A percentile compares a stretch with the other conserved stretches of the same genome.
Evolutionary conservation across 1,140 invertebrate genomes (phyloP).

Genomic region (Pararge aegeria): DNA sequence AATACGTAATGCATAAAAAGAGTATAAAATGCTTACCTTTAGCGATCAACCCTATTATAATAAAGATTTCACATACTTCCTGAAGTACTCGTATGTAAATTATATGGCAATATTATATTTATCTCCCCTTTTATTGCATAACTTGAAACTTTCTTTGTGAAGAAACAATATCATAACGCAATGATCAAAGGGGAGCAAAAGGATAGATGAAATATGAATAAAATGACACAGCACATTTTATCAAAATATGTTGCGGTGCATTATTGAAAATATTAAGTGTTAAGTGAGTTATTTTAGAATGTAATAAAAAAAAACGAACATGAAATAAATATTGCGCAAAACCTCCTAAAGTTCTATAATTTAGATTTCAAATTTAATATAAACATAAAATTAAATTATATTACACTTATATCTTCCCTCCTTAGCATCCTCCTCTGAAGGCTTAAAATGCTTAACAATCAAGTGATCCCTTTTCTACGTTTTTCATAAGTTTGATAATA

Average conservation of each 20-base stretch:
- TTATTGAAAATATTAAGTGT: background rate
- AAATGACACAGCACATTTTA: background rate
- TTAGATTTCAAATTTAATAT: too few relatives aligned
- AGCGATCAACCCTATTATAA: background rate
- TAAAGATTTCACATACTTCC: background rate
- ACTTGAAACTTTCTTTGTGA: conserved; percentile 3
- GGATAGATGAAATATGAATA: background rate
- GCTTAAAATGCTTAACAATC: too few relatives aligned
- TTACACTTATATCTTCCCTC: too few relatives aligned
- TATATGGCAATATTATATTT: background rate
- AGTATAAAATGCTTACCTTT: background rate
- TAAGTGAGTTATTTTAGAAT: background rate
- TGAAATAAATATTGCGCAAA: too few relatives aligned
- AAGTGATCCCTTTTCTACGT: too few relatives aligned
- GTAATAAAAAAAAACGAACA: too few relatives aligned
- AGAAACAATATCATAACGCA: conserved; percentile 2
- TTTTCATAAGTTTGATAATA: too few relatives aligned
- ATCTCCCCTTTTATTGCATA: conserved; percentile 3
- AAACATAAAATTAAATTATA: too few relatives aligned
- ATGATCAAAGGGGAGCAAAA: background rate
- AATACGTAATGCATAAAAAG: too few relatives aligned
- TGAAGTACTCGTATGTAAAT: conserved; percentile 2
- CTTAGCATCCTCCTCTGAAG: too few relatives aligned
- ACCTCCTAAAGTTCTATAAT: too few relatives aligned
- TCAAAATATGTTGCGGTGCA: background rate